Base-by-base conservation (phyloP, 92 coral and sea anemone species). In the Phenganax stokvisi region DNA sequence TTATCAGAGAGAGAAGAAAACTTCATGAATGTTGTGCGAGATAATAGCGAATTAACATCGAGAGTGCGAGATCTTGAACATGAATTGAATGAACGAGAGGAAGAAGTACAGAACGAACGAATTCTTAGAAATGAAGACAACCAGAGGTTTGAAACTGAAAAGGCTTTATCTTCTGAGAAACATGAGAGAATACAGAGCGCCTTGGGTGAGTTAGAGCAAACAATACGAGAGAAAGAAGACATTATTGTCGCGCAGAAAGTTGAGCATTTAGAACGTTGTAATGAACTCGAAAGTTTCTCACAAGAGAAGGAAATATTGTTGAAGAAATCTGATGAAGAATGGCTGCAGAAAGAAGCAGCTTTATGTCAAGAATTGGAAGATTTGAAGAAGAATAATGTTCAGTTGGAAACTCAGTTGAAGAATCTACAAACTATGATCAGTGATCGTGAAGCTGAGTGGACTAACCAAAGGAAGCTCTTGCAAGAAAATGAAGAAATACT, bases 161-260 rank as follows among this genome's bases (percentile, higher is more conserved):
- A 52, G 60, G 12, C 11, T 51, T 12, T 72, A 17, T n/a, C 30
- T n/a, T 17, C 12, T 2, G 57, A 72, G 8, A 54, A 55, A 54
- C 29, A 57, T 29, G 31, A 84, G 30, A 55, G 31, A 15, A 8
- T 56, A n/a, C 27, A 81, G 51, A 29, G 57, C 55, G 72, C 60
- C 13, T 44, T 86, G 31, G 75, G 76, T 27, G 89, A 87, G 51
- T 60, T 87, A 47, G 57, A 54, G 13, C 61, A 61, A 63, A 17
- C 59, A 15, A 11, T 79, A 11, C 74, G 12, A 28, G 55, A 72
- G 63, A 87, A 54, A 51, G 89, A 83, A 72, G 84, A 77, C 9
- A 16, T 77, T 2, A 77, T 66, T 56, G 57, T 54, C 56, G 17
- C 76, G 13, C 84, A 69, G 59, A 30, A 69, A 81, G 61, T 15